phyloP scores from a whole-genome alignment of 2,113 vertebrate species.

The Capreolus pygargus region DNA sequence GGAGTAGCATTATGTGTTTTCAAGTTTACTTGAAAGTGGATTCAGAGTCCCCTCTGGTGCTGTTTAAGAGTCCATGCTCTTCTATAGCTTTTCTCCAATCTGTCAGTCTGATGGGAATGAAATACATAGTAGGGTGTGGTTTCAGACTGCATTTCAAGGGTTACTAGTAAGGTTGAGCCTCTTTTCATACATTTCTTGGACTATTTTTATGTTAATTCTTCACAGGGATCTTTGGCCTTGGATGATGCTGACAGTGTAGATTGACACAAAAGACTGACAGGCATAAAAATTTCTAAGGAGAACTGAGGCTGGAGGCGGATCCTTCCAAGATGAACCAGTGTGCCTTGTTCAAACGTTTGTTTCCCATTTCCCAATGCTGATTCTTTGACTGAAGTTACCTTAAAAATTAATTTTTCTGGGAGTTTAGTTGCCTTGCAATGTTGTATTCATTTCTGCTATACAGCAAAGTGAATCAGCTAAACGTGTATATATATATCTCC shows the following conservation, averaged over 20 bases:
- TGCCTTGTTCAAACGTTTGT: neutral
- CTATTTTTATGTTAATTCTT: neutral
- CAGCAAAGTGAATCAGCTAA: neutral
- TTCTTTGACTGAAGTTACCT: neutral
- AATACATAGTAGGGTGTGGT: neutral
- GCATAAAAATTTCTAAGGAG: neutral
- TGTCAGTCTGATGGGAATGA: neutral
- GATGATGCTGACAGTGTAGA: neutral
- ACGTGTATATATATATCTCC: neutral
- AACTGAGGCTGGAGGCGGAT: neutral
- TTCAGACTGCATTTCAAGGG: neutral
- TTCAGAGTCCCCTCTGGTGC: neutral
- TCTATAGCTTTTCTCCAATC: neutral
- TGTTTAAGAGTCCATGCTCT: neutral
- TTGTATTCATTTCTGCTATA: neutral
- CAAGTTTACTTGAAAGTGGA: neutral
- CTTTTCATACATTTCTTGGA: neutral
- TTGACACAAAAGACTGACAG: neutral
- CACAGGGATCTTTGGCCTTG: neutral
- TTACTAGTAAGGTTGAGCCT: neutral
- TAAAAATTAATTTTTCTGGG: neutral
- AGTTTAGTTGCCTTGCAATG: neutral
- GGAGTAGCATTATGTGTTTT: neutral
- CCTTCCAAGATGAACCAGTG: neutral
- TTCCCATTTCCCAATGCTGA: neutral